Percentiles rank a stretch among this genome's conserved stretches.
These are phyloP conservation scores for Dinomys branickii DNA, from an alignment of 2,113 vertebrate genomes.

Conservation along the genomic window DNA sequence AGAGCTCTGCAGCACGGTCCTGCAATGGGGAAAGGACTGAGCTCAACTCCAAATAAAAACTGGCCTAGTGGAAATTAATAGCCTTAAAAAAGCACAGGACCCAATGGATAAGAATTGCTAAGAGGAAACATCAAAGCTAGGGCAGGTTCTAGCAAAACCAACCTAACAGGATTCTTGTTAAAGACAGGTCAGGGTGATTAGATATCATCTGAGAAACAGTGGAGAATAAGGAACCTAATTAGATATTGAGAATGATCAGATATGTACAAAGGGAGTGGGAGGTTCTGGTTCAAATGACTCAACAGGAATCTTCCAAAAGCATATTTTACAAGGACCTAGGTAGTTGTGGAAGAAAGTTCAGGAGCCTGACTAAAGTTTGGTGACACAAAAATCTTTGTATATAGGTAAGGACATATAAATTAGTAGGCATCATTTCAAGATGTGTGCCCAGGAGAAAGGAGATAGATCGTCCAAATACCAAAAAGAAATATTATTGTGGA, in stretches of 20 bases:
- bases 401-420: not conserved
- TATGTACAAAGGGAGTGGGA: not conserved
- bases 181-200: not conserved
- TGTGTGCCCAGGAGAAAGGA: not conserved
- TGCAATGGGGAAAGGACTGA: not conserved
- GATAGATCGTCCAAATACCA: not conserved
- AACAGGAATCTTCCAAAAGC: not conserved
- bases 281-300: not conserved
- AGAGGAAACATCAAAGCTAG: not conserved
- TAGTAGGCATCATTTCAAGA: not conserved
- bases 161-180: not conserved
- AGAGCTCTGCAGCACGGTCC: not conserved
- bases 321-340: not conserved
- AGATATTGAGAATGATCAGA: not conserved
- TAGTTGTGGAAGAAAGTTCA: not conserved
- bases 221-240: not conserved
- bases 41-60: not conserved
- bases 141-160: not conserved
- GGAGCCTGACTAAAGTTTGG: not conserved
- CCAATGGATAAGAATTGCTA: not conserved
- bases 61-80: not conserved
- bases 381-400: not conserved
- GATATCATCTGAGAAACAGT: not conserved
- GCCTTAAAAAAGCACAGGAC: not conserved
- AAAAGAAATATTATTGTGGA: slow-evolving; percentile 28